These are phyloP conservation scores for Scophthalmus maximus DNA, from an alignment of 2,113 vertebrate species.

Conservation along the genomic window DNA sequence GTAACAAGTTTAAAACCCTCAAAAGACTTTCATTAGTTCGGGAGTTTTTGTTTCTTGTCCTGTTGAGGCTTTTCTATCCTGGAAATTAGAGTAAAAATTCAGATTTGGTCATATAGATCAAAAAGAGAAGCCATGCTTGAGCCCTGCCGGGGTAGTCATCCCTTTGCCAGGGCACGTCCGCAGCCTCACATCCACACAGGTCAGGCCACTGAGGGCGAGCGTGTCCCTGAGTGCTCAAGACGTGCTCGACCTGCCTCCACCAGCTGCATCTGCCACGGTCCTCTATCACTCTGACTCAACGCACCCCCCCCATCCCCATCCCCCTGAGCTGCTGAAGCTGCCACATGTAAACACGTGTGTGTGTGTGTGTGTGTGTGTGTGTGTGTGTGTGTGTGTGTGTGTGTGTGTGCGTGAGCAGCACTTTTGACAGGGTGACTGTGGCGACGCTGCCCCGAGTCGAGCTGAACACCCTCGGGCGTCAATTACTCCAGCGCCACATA, in stretches of 20 bases:
- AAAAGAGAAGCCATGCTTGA: slow-evolving; percentile 3
- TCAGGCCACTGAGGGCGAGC: slow-evolving; percentile 55
- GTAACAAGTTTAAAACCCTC: background rate
- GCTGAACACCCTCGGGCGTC: slow-evolving; percentile 64
- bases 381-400: slow-evolving; percentile 44
- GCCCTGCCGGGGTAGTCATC: background rate
- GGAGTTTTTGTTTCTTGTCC: background rate
- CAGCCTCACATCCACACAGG: slow-evolving; percentile 57
- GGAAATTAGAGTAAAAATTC: background rate
- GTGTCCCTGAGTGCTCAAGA: slow-evolving; percentile 49
- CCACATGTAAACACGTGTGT: slow-evolving; percentile 60
- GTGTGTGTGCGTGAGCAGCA: slow-evolving; percentile 48
- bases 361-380: slow-evolving; percentile 43
- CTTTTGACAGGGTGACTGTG: slow-evolving; percentile 74
- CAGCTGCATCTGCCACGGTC: slow-evolving; percentile 50
- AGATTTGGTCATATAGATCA: no score
- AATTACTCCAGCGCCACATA: slow-evolving; percentile 55
- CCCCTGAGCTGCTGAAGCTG: slow-evolving; percentile 37
- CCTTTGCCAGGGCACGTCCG: slow-evolving; percentile 31
- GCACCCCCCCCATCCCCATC: background rate
- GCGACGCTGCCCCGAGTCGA: slow-evolving; percentile 61
- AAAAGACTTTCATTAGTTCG: slow-evolving; percentile 3
- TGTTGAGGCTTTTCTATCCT: background rate
- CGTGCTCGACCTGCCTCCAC: slow-evolving; percentile 56
- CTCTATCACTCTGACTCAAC: slow-evolving; percentile 17